Evolutionary conservation across 2,888 invertebrate species (phyloP), one percentile per base, ranked within the genome.

Genomic region (Hydropsyche betteni): DNA sequence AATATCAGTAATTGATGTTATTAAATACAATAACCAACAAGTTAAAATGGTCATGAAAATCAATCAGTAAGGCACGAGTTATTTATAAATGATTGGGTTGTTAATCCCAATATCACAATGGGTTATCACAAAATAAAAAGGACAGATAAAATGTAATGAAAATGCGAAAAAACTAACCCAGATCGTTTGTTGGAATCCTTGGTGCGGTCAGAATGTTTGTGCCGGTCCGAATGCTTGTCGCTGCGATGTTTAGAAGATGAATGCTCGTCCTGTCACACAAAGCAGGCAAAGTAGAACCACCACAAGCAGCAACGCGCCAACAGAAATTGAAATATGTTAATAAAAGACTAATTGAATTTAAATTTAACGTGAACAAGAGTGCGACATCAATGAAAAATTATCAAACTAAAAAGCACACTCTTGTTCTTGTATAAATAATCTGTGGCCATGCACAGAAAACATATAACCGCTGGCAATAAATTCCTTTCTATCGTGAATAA

Each of bases 231-330:
- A 84, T 87, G 84, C 85, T 87, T 88, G 85, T 88, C 87, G 82
- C 86, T 85, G 81, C 87, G 87, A 84, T 87, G 87, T 85, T 87
- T 88, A 83, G 87, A 86, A 83, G 87, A 86, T 85, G 86, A 84
- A 84, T 86, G 86, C 85, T 84, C 87, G 86, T 88, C 88, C 88
- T 88, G 88, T 88, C 87, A 88, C 87, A 88, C 87, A 88, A 88
- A 88, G 87, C 87, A 87, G 68, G 78, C 87, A 88, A 87, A 87
- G 87, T 87, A 88, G 88, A 87, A 55, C 64, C 64, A 88, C 87
- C 87, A 86, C 86, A 87, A 86, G 87, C 87, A 87, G 87, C 87
- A 86, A 87, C 87, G 77, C 79, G 87, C 87, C 87, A 87, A 86
- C 87, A 87, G 86, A 87, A 87, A 87, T 86, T 86, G 85, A 69